Evolutionary conservation across 2,797 vertebrate species (phyloP), one percentile per base, ranked within the genome.

Genomic region (Gallinago stenura): DNA sequence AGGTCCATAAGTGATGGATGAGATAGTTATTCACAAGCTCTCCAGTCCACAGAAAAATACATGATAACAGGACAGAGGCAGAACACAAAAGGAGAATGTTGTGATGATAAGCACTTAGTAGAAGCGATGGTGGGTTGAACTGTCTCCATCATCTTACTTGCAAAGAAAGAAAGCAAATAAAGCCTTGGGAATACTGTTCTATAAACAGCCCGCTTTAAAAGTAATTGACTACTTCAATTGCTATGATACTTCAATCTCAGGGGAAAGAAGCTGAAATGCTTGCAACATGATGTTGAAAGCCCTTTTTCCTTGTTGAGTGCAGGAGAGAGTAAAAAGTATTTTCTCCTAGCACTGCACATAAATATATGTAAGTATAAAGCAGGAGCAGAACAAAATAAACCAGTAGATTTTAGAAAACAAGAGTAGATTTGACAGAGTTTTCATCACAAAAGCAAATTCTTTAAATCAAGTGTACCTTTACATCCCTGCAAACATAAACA

Each of bases 141-240:
- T 30, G 35, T 82, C 77, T 90, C 64, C 25, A 60, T 84, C 56
- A 62, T 72, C 56, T 90, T 64, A 31, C 39, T 95, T 89, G 64
- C 51, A 90, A 70, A 92, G 64, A 72, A 83, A 96, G 51, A 10
- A 83, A 85, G 75, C 58, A 85, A 92, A 72, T n/a, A 83, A 92
- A 90, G 51, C 56, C 85, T 84, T 83, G 73, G 35, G 89, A 90
- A 89, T 95, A 94, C 89, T 35, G 26, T 43, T 69, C 86, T 93
- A 60, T 80, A 90, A 94, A 94, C 77, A 95, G 24, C 46, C 90
- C 87, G n/a, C 70, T 92, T 94, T 80, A 85, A 83, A 92, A 87
- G 71, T 77, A 92, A 93, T 87, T 89, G 71, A 75, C 68, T 75
- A 15, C 26, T 72, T 89, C 9, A 6, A 81, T 57, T 93, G 71